Conservation (phyloP, 2,888 invertebrate genomes). For the Lymantria dispar region DNA sequence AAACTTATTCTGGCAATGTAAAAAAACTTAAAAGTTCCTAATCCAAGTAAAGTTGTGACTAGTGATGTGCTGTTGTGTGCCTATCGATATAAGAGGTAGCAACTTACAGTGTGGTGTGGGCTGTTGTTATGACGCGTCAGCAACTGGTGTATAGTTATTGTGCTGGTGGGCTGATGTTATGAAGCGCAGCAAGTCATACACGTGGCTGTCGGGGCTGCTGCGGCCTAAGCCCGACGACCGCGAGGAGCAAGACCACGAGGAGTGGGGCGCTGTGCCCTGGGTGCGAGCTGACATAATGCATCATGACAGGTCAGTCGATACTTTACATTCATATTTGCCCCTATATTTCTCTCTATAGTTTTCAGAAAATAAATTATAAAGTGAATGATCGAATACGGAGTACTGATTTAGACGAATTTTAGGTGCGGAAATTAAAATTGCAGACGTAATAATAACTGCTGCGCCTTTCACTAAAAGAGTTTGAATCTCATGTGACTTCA, state of each 20-base stretch:
- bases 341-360: too few relatives aligned
- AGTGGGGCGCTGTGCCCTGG: slow-evolving; percentile 72
- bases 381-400: too few relatives aligned
- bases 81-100: neutral
- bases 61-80: neutral
- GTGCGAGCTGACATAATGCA: slow-evolving; percentile 60
- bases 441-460: too few relatives aligned
- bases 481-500: too few relatives aligned
- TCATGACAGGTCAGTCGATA: slow-evolving; percentile 59
- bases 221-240: slow-evolving; percentile 49
- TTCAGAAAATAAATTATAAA: too few relatives aligned
- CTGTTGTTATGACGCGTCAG: slow-evolving; percentile 5
- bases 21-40: neutral
- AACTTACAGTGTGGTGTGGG: neutral
- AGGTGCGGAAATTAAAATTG: too few relatives aligned
- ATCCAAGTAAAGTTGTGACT: neutral
- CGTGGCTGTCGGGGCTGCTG: slow-evolving; percentile 75
- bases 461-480: too few relatives aligned
- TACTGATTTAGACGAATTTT: too few relatives aligned
- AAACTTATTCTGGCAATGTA: neutral
- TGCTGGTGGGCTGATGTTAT: slow-evolving; percentile 33
- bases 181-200: slow-evolving; percentile 77
- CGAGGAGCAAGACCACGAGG: slow-evolving; percentile 39
- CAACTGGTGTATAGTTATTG: slow-evolving; percentile 5
- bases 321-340: too few relatives aligned